Evolutionary conservation across 30 jellyfish, hydroid and myxozoan genomes (phyloP).

Genomic region (Turritopsis rubra): DNA sequence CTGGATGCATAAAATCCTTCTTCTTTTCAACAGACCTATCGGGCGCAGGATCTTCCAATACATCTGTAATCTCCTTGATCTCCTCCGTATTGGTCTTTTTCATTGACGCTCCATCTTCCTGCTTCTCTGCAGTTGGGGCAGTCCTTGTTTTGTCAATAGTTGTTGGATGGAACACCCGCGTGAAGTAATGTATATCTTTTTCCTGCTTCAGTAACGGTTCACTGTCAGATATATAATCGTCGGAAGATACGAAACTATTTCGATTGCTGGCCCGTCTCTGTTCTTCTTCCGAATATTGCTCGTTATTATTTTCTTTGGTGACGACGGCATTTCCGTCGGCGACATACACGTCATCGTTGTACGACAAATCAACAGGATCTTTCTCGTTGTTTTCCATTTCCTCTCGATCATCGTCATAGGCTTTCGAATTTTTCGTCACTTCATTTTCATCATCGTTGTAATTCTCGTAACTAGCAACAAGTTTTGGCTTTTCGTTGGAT

Average conservation of each 20-base stretch:
- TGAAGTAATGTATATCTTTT: neutral
- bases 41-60: neutral
- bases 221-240: neutral
- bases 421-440: neutral
- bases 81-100: slow-evolving; percentile 14
- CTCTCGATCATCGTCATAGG: neutral
- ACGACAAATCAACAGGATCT: slow-evolving; percentile 15
- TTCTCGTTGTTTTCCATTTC: neutral
- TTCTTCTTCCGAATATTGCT: neutral
- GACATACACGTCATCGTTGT: slow-evolving; percentile 8
- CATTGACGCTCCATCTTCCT: neutral
- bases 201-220: neutral
- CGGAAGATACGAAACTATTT: neutral
- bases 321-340: neutral
- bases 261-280: neutral
- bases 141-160: neutral
- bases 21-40: neutral
- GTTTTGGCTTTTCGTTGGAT: neutral
- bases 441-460: neutral
- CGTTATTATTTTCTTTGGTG: neutral
- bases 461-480: neutral
- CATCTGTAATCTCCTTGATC: slow-evolving; percentile 10
- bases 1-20: neutral
- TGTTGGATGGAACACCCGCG: neutral
- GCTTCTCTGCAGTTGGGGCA: neutral